Base-by-base conservation (phyloP, 30 jellyfish, hydroid and myxozoan species). In the Aurelia coerulea region DNA sequence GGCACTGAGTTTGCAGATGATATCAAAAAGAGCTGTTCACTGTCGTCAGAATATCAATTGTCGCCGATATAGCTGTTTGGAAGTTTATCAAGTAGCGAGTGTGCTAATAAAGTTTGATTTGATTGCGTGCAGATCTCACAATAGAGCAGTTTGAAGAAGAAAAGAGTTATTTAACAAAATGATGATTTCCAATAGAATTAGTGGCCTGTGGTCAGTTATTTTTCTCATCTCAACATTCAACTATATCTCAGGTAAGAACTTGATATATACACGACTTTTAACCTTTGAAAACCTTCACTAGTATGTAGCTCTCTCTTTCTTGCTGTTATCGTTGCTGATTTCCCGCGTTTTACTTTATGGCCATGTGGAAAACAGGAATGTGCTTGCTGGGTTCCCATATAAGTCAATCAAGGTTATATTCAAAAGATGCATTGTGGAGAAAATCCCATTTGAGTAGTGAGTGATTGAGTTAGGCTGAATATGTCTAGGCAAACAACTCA, bases 111-210 rank as follows among this genome's bases (percentile, higher is more conserved):
- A 65, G 23, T 66, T 70, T 79, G 65, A 79, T 79, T 79, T 31
- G 80, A 60, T 84, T 84, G 88, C 93, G 93, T 84, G 88, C 80
- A 72, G 52, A 50, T 37, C 19, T 49, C 49, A 74, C 87, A 73
- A 84, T 42, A 84, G 76, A 74, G 59, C 73, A 50, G 84, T 73
- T 83, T 29, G 65, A 10, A 1, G 72, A 37, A 42, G 56, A 29
- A 72, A 72, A 35, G 72, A 51, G 53, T 18, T 74, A 29, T 74
- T 83, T 84, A 73, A 56, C 88, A 84, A 60, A 62, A 84, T 84
- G 93, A 73, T 84, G 82, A 84, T 84, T 73, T 52, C 76, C 72
- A 84, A 84, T 84, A 88, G 63, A 73, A 84, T 84, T 84, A 84
- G 88, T 70, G 93, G 88, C 64, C 77, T 63, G 93, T 78, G 93